Percentiles rank a stretch among this genome's conserved stretches.
These are phyloP conservation scores for Chrysolina haemoptera DNA, from an alignment of 2,888 invertebrate genomes.

Conservation along the genomic window DNA sequence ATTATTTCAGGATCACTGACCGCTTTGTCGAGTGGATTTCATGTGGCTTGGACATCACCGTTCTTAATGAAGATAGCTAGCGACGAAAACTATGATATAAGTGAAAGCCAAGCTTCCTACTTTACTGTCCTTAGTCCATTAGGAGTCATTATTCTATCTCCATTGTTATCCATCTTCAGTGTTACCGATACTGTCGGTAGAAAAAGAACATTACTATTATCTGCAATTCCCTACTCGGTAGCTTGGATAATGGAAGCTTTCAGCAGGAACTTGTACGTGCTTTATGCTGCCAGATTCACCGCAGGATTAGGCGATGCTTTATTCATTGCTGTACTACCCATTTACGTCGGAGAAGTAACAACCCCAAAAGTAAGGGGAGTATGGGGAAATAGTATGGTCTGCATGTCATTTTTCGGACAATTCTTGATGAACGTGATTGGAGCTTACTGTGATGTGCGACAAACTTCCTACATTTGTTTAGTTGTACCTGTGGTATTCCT, in stretches of 20 bases:
- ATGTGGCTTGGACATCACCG: conserved; percentile 62
- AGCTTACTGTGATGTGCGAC: conserved; percentile 72
- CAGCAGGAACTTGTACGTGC: conserved; percentile 55
- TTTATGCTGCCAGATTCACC: conserved; percentile 60
- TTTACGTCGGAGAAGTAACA: conserved; percentile 61
- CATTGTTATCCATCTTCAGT: conserved; percentile 54
- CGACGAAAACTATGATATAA: conserved; percentile 57
- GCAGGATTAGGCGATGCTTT: conserved; percentile 58
- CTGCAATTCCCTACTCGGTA: conserved; percentile 57
- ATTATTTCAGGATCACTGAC: neutral
- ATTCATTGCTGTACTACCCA: conserved; percentile 55
- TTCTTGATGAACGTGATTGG: conserved; percentile 68
- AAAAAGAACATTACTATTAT: conserved; percentile 56
- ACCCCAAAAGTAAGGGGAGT: conserved; percentile 60
- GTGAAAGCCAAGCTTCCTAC: conserved; percentile 62
- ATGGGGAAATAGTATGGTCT: conserved; percentile 60
- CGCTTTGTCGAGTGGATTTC: conserved; percentile 1
- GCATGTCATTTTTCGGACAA: conserved; percentile 57
- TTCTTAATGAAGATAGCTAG: conserved; percentile 60
- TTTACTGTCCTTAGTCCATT: conserved; percentile 61
- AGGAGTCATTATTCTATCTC: conserved; percentile 53
- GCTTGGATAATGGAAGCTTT: conserved; percentile 55
- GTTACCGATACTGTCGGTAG: conserved; percentile 57
- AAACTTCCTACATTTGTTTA: conserved; percentile 73
- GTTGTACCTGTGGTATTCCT: conserved; percentile 74